Percentiles rank a stretch among this genome's conserved stretches.
These are phyloP conservation scores for Chirona hameri DNA, from an alignment of 2,888 invertebrate genomes.

Conservation along the genomic window DNA sequence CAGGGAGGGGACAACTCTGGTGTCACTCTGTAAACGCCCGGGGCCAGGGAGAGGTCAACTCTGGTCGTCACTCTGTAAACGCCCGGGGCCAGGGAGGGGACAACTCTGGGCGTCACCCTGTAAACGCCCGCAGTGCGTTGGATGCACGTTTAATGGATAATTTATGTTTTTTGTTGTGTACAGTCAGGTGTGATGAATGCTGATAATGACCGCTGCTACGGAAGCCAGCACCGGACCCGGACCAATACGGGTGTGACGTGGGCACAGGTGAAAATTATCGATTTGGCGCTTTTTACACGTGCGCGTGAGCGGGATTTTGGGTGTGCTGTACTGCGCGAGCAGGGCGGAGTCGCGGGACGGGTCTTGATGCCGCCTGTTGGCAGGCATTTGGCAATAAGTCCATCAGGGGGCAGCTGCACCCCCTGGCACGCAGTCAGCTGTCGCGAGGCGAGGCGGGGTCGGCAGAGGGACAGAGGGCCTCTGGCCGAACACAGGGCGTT, in stretches of 20 bases:
- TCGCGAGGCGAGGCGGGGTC: neutral
- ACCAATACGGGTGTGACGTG: neutral
- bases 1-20: neutral
- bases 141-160: neutral
- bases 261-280: constrained; percentile 22
- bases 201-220: neutral
- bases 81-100: too few relatives aligned
- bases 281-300: neutral
- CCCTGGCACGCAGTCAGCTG: neutral
- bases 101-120: neutral
- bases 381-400: neutral
- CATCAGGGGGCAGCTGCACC: neutral
- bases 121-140: too few relatives aligned
- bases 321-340: too few relatives aligned
- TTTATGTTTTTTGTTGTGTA: neutral
- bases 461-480: too few relatives aligned
- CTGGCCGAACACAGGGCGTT: too few relatives aligned
- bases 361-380: too few relatives aligned
- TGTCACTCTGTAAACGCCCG: neutral
- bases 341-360: too few relatives aligned
- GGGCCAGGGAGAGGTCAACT: too few relatives aligned
- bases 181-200: neutral
- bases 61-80: neutral
- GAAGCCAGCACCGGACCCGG: neutral
- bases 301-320: neutral